phyloP scores from a whole-genome alignment of 2,888 invertebrate species.

The Limnephilus auricula region DNA sequence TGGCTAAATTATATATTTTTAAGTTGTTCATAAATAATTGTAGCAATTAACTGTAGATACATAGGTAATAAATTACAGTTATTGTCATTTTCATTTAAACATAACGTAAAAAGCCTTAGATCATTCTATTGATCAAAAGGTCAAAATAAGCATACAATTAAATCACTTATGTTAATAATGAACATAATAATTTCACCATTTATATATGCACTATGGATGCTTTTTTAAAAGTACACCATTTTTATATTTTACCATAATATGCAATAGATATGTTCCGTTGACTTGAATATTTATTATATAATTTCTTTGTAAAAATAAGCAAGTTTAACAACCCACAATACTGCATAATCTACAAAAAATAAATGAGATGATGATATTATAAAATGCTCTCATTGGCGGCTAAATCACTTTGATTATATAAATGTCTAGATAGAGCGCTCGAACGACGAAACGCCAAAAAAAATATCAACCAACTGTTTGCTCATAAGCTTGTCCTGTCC shows the following conservation, averaged over 20 bases:
- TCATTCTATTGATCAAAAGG: constrained; percentile 13
- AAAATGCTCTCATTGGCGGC: not conserved
- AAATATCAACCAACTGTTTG: too few species aligned
- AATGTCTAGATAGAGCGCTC: too few species aligned
- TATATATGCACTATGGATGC: not conserved
- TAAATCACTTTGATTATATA: too few species aligned
- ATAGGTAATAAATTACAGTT: constrained; percentile 29
- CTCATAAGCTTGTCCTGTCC: too few species aligned
- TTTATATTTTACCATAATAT: not conserved
- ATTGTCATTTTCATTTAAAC: constrained; percentile 44
- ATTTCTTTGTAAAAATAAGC: not conserved
- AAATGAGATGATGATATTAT: not conserved
- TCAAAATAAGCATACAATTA: not conserved
- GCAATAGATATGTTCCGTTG: not conserved
- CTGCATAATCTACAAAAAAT: too few species aligned
- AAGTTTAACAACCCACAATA: not conserved
- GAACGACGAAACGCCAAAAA: too few species aligned
- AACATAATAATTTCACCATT: not conserved
- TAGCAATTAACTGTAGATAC: not conserved
- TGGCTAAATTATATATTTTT: not conserved
- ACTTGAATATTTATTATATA: not conserved
- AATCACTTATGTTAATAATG: not conserved
- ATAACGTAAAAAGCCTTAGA: constrained; percentile 9
- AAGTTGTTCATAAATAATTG: not conserved
- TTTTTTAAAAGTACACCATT: not conserved